A percentile compares a stretch with the other conserved stretches of the same genome.
Conservation (phyloP, 1,140 invertebrate species). For the Hyles vespertilio region DNA sequence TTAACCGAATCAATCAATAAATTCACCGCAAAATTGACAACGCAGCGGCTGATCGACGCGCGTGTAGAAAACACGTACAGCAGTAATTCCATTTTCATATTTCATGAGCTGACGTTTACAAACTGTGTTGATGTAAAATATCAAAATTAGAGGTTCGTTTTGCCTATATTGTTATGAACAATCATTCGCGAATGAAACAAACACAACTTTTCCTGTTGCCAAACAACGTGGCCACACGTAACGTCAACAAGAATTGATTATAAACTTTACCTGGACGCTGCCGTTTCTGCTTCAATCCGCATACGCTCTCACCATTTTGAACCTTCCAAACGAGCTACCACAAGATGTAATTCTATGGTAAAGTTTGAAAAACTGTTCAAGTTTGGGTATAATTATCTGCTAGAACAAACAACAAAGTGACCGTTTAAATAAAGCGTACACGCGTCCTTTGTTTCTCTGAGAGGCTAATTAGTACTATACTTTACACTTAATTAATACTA, state of each 20-base stretch:
- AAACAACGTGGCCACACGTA: slow-evolving; percentile 37
- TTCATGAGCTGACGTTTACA: slow-evolving; percentile 10
- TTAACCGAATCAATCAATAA: slow-evolving; percentile 27
- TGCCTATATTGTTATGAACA: slow-evolving; percentile 8
- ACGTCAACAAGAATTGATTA: slow-evolving; percentile 46
- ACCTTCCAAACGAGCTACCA: background rate
- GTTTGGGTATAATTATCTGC: slow-evolving; percentile 4
- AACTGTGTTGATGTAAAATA: slow-evolving; percentile 13
- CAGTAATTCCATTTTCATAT: background rate
- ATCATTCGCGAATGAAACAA: background rate
- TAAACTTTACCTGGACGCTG: slow-evolving; percentile 31
- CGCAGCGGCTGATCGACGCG: slow-evolving; percentile 11
- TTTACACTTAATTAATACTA: slow-evolving; percentile 42
- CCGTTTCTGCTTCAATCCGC: no score
- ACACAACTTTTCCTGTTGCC: slow-evolving; percentile 38
- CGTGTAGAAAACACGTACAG: background rate
- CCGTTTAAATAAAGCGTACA: slow-evolving; percentile 26
- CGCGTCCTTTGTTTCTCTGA: slow-evolving; percentile 27
- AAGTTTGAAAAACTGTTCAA: background rate
- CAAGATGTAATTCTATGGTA: background rate
- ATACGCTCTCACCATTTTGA: slow-evolving; percentile 10
- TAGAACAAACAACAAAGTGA: slow-evolving; percentile 15
- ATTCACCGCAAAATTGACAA: slow-evolving; percentile 19
- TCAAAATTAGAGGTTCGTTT: slow-evolving; percentile 17
- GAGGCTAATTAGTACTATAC: slow-evolving; percentile 30